These are phyloP conservation scores for Cephalotes varians DNA, from an alignment of 2,888 invertebrate species.

Conservation along the genomic window DNA sequence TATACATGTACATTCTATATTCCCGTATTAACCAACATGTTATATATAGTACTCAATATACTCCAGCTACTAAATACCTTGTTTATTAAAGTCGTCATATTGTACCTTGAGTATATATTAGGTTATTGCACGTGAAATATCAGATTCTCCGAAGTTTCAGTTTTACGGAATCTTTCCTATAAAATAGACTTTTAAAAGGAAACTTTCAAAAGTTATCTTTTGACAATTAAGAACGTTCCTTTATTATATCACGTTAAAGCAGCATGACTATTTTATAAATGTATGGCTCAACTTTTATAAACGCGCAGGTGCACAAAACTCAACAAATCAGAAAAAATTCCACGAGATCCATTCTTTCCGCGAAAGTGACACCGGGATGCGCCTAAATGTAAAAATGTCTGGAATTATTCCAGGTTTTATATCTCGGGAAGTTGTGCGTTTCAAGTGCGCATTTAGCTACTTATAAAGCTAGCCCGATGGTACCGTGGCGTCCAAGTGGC, in stretches of 20 bases:
- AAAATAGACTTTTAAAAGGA: background rate
- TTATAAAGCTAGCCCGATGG: constrained; percentile 12
- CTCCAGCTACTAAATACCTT: constrained; percentile 26
- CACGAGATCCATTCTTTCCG: background rate
- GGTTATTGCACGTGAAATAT: background rate
- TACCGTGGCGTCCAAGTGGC: background rate
- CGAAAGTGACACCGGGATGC: background rate
- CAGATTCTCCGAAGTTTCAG: background rate
- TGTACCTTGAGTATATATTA: background rate
- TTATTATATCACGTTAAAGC: background rate
- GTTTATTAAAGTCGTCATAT: constrained; percentile 34
- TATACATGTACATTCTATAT: constrained; percentile 22
- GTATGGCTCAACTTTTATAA: background rate
- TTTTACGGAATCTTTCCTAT: background rate
- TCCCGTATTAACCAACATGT: constrained; percentile 10
- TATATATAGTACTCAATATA: background rate
- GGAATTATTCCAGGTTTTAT: constrained; percentile 20
- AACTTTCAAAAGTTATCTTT: background rate
- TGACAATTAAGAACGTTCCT: background rate
- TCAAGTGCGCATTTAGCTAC: constrained; percentile 32
- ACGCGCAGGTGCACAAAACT: background rate
- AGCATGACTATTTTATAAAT: background rate
- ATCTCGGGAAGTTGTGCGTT: constrained; percentile 10
- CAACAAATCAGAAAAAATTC: background rate
- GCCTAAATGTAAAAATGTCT: constrained; percentile 14